Base-by-base conservation (phyloP, 1,140 invertebrate species). In the Idris sp. region DNA sequence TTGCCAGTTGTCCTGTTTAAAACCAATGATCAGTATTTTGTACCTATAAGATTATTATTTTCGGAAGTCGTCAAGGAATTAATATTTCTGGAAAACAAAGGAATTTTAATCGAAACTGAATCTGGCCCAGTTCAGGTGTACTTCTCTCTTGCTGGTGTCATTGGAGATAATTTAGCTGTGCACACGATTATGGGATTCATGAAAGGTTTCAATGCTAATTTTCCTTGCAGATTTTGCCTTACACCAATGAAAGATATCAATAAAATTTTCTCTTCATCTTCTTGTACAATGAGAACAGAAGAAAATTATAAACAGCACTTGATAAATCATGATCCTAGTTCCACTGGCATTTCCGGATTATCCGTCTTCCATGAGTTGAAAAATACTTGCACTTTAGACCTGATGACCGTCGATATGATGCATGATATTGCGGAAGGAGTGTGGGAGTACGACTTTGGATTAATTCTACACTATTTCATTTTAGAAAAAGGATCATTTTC, bases 1-100 rank as follows among this genome's bases (percentile, higher is more conserved):
- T 83, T 81, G 5, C 11, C 14, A 7, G 2, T 36, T 7, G 16
- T 9, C 1, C 35, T 36, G 1, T 36, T 15, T 14, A 36, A 36
- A 15, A 4, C 5, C 0, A 8, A 8, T 1, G 35, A 36, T 15
- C 11, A 36, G 9, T 5, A 36, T 2, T 36, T 15, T 15, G 14
- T 36, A 4, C 11, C 35, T 6, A 6, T 36, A 14, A 16, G 35
- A 9, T 5, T n/a, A n/a, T 8, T 19, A 8, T 40, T 40, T 10
- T 40, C 16, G n/a, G 14, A n/a, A 40, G n/a, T 13, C 9, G 16
- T 9, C 8, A 16, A 4, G 1, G 36, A 40, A 19, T 6, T 19
- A 0, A 2, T 15, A 9, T 40, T n/a, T 40, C 9, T 36, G 6
- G 35, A 36, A 36, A 15, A 1, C 16, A 14, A 40, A n/a, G 16